Evolutionary conservation across 2,888 invertebrate genomes (phyloP), one percentile per base, ranked within the genome.

Genomic region (Trissolcus japonicus): DNA sequence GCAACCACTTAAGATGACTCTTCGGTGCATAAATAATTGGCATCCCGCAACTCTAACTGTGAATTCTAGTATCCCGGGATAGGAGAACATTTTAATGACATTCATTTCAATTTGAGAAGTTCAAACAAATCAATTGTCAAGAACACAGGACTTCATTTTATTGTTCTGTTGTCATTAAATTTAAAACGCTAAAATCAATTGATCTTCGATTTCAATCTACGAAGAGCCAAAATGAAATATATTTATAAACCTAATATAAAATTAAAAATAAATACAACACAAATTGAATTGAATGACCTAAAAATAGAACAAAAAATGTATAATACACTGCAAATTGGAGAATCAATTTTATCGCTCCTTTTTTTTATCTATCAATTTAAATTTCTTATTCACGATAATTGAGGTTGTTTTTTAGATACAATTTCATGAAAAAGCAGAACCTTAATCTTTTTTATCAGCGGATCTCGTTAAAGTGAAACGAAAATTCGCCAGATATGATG

Each of bases 11-110:
- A 69, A 14, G 54, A 16, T 54, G 55, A 48, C 43, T 56, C 50
- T 25, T 25, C 25, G 56, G 48, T 62, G 62, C 62, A 62, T 62
- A 56, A 54, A 62, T 71, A 71, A 71, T 71, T 71, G 61, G 71
- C 57, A 57, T 56, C 61, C 48, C 40, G 57, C 62, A 51, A 57
- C 62, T 62, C 35, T 60, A 53, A 60, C 60, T 54, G 48, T 68
- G 21, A 56, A 55, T 21, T 9, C 41, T 53, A n/a, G 19, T 62
- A 53, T 41, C 19, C 61, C 4, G 0, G 4, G 4, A 19, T 19
- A 19, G 25, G 6, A n/a, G n/a, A n/a, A 4, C 4, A 6, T 19
- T 40, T 25, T 17, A 51, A 13, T 51, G 21, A 35, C 35, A 9
- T 35, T 7, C 6, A 35, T 35, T 11, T 9, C 1, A 35, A 35